A percentile compares a stretch with the other conserved stretches of the same genome.
Evolutionary conservation across 2,797 vertebrate genomes (phyloP).

Genomic region (Hylomyscus alleni): DNA sequence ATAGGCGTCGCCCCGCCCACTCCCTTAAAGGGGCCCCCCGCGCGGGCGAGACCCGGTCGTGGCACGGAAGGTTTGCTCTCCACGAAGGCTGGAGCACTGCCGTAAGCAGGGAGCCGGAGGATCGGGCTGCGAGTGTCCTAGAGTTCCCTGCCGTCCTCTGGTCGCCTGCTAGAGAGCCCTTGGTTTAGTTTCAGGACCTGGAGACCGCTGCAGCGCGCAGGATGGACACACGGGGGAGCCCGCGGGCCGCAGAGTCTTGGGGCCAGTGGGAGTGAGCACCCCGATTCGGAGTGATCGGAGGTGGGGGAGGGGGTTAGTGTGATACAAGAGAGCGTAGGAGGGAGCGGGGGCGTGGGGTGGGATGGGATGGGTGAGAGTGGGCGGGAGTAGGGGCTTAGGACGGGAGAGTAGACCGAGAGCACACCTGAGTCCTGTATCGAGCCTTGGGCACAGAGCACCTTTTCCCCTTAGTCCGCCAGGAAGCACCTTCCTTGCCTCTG

Average conservation of each 20-base stretch:
- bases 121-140: background rate
- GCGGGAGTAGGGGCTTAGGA: too few relatives aligned
- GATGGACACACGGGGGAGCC: slow-evolving; percentile 23
- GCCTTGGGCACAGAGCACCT: background rate
- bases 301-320: background rate
- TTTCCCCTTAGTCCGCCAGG: background rate
- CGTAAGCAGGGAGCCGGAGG: background rate
- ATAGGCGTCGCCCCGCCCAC: background rate
- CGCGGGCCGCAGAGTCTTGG: background rate
- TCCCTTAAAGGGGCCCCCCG: slow-evolving; percentile 40
- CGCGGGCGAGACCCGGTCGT: background rate
- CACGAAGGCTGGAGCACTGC: background rate
- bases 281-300: background rate
- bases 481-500: background rate
- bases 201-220: background rate
- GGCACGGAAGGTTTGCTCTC: background rate
- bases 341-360: background rate
- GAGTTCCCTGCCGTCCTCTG: background rate
- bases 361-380: background rate
- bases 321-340: background rate
- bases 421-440: background rate
- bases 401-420: background rate
- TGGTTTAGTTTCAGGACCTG: background rate
- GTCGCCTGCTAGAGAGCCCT: background rate
- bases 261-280: background rate